These are phyloP conservation scores for Psammodynastes pulverulentus DNA, from an alignment of 2,113 vertebrate genomes.

Conservation along the genomic window DNA sequence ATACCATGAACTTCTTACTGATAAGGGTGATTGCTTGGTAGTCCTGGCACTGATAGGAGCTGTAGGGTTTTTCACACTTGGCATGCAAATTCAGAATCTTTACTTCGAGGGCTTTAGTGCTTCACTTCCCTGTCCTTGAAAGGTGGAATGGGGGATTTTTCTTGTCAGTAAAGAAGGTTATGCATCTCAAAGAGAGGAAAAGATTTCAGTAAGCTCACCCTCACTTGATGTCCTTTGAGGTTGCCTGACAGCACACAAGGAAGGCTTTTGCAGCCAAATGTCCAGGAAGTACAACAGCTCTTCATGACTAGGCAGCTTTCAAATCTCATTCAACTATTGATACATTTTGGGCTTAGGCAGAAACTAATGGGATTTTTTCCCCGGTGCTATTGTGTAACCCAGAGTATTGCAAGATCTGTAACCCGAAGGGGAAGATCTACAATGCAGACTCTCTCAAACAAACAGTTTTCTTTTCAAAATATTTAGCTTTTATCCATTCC, in stretches of 20 bases:
- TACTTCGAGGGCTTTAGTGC: background rate
- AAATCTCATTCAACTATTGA: background rate
- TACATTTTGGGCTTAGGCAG: background rate
- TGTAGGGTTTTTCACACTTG: background rate
- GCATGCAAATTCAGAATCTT: background rate
- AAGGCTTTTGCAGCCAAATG: background rate
- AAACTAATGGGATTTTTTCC: background rate
- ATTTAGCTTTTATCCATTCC: background rate
- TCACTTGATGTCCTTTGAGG: background rate
- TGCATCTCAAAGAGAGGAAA: background rate
- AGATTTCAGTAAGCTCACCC: background rate
- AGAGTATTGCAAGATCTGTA: background rate
- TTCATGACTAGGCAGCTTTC: background rate
- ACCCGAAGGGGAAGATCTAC: background rate
- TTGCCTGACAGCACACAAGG: background rate
- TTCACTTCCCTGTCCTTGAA: background rate
- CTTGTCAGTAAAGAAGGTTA: background rate
- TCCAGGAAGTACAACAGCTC: background rate
- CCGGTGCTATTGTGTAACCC: background rate
- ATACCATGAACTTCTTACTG: background rate
- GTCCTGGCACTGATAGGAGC: background rate
- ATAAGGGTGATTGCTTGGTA: background rate
- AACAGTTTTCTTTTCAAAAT: background rate
- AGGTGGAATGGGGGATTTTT: background rate
- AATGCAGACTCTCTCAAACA: background rate